Conservation (phyloP, 2,797 vertebrate genomes). For the Cirrhinus molitorella region DNA sequence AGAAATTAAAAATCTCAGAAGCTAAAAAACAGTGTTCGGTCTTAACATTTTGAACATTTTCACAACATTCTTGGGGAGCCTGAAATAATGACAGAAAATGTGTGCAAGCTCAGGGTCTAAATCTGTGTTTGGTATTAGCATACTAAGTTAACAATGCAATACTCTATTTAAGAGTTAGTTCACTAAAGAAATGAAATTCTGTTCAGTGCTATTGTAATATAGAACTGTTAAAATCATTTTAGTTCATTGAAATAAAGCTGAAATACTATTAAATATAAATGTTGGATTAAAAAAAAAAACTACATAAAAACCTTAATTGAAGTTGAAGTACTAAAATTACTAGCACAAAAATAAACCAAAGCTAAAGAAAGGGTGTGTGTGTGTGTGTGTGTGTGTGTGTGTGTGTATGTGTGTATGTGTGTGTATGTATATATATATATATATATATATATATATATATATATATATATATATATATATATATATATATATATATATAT, state of each 20-base stretch:
- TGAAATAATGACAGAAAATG: neutral
- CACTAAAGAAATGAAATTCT: neutral
- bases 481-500: no score
- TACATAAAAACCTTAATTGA: no score
- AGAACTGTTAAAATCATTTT: neutral
- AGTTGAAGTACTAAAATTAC: neutral
- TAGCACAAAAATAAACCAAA: neutral
- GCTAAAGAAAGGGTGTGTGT: no score
- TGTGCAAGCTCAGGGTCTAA: neutral
- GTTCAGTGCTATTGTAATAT: neutral
- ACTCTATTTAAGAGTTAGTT: neutral
- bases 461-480: no score
- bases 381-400: no score
- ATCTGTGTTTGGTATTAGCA: neutral
- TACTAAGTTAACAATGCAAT: neutral
- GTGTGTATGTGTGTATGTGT: no score
- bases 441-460: no score
- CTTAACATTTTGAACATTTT: constrained; percentile 2
- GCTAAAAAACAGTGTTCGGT: constrained; percentile 7
- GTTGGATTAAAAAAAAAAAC: neutral
- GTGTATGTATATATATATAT: no score
- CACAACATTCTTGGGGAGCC: neutral
- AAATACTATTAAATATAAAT: neutral
- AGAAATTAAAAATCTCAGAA: constrained; percentile 8
- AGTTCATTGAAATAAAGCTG: neutral